Percentiles rank a stretch among this genome's conserved stretches.
Conservation (phyloP, 2,113 vertebrate genomes). For the Archilochus colubris region DNA sequence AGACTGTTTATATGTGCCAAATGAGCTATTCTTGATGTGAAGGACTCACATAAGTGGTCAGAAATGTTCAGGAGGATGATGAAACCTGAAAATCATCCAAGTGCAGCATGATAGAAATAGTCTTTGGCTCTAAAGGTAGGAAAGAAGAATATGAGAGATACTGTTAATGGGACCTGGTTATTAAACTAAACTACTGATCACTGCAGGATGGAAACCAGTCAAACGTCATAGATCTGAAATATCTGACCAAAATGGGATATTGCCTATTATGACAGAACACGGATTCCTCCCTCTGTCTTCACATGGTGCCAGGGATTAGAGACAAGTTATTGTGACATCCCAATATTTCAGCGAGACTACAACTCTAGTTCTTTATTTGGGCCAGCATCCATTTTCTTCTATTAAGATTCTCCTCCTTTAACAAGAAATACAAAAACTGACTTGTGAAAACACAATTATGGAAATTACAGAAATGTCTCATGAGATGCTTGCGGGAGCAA, state of each 20-base stretch:
- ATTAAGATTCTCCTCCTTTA: not conserved
- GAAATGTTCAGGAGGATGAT: constrained; percentile 28
- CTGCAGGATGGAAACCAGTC: not conserved
- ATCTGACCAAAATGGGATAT: not conserved
- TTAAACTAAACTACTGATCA: not conserved
- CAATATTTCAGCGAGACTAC: not conserved
- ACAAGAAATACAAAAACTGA: not conserved
- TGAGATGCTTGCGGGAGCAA: not conserved
- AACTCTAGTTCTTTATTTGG: not conserved
- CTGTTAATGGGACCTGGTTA: not conserved
- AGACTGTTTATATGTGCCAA: not conserved
- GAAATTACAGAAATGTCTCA: not conserved
- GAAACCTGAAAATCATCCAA: constrained; percentile 13
- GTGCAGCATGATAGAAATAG: not conserved
- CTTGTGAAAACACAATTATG: not conserved
- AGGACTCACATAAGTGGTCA: not conserved
- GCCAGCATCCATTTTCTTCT: not conserved
- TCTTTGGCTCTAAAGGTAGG: constrained; percentile 23
- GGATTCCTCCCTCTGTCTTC: not conserved
- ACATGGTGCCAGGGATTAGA: not conserved
- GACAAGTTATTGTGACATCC: not conserved
- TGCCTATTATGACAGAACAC: not conserved
- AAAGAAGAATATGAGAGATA: constrained; percentile 20
- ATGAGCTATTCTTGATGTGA: not conserved
- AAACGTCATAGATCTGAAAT: not conserved